A percentile compares a stretch with the other conserved stretches of the same genome.
phyloP scores from a whole-genome alignment of 2,797 vertebrate species.

The Phataginus tetradactyla region DNA sequence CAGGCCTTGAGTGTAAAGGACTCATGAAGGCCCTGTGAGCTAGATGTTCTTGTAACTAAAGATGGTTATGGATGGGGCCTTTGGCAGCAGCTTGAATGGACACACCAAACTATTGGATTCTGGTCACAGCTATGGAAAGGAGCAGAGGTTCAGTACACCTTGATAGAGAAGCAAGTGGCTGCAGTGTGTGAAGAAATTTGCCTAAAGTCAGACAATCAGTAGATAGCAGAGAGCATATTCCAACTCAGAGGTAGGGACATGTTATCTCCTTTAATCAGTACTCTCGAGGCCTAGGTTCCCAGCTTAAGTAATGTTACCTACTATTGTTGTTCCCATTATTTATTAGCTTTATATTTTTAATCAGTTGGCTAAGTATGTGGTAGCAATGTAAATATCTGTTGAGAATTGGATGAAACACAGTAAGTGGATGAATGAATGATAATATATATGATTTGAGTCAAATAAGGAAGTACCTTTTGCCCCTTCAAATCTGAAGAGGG shows the following conservation, averaged over 20 bases:
- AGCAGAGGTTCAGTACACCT: no score
- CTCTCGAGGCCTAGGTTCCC: neutral
- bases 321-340: neutral
- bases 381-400: constrained; percentile 7
- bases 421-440: neutral
- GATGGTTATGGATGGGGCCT: no score
- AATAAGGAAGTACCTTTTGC: neutral
- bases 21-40: no score
- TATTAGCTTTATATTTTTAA: neutral
- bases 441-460: neutral
- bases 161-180: no score
- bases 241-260: neutral
- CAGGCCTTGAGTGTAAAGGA: no score
- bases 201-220: neutral
- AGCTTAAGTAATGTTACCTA: neutral
- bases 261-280: neutral
- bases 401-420: neutral
- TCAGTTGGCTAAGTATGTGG: neutral
- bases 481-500: neutral
- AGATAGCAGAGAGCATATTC: neutral
- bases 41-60: no score
- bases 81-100: no score
- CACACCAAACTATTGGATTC: no score
- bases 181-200: neutral
- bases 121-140: no score